These are phyloP conservation scores for Scaptodrosophila lebanonensis DNA, from an alignment of 1,140 invertebrate species.

Conservation along the genomic window DNA sequence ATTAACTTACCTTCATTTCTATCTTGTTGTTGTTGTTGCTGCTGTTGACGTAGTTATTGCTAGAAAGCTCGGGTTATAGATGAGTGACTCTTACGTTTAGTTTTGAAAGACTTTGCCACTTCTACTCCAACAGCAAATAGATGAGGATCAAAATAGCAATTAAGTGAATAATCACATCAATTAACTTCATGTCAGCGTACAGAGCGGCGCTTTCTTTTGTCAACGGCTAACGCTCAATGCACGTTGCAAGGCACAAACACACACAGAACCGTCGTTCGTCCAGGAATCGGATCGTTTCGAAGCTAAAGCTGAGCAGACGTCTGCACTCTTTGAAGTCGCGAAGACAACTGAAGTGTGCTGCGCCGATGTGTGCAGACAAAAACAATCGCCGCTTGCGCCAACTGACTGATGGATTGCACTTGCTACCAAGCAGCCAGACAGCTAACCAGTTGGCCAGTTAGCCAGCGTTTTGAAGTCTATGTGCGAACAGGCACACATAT, in stretches of 20 bases:
- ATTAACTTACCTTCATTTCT: slow-evolving; percentile 57
- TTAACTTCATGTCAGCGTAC: slow-evolving; percentile 75
- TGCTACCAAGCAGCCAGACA: no score
- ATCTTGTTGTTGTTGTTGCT: slow-evolving; percentile 17
- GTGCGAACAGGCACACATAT: no score
- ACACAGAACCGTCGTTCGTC: slow-evolving; percentile 30
- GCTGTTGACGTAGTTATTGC: slow-evolving; percentile 7
- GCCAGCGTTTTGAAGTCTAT: slow-evolving; percentile 39
- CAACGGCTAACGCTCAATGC: neutral
- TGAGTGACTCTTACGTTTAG: slow-evolving; percentile 38
- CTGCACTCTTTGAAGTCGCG: slow-evolving; percentile 62
- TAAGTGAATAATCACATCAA: slow-evolving; percentile 75
- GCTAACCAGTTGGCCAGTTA: neutral
- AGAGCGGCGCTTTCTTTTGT: slow-evolving; percentile 53
- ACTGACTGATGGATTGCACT: no score
- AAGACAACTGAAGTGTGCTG: slow-evolving; percentile 47
- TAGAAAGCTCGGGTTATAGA: slow-evolving; percentile 46
- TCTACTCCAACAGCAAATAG: slow-evolving; percentile 66
- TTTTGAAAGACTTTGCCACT: slow-evolving; percentile 7
- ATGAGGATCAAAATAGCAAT: slow-evolving; percentile 73
- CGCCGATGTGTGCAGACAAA: slow-evolving; percentile 24
- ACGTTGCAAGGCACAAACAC: neutral
- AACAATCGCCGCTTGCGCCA: slow-evolving; percentile 20
- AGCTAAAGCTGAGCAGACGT: slow-evolving; percentile 31
- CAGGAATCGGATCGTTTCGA: no score